Conservation (phyloP, 1,140 invertebrate genomes). For the Tyrophagus putrescentiae region DNA sequence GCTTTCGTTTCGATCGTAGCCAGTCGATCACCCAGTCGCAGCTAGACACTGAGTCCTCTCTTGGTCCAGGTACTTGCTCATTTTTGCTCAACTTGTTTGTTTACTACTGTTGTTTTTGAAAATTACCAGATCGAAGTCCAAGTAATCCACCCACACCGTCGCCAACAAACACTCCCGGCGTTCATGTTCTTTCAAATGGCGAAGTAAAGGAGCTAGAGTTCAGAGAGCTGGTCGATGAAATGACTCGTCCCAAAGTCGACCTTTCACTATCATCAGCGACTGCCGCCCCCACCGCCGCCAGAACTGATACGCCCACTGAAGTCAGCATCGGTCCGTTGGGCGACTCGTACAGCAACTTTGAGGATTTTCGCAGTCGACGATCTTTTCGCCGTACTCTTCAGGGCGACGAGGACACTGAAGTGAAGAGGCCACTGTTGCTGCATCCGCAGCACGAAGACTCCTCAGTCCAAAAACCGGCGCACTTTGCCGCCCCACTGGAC, state of each 20-base stretch:
- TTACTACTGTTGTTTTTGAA: neutral
- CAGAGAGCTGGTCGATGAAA: neutral
- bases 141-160: neutral
- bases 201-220: neutral
- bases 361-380: too few species aligned
- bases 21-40: neutral
- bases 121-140: constrained; percentile 1
- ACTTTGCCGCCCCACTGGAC: neutral
- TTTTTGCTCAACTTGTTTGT: neutral
- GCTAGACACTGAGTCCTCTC: neutral
- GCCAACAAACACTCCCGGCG: neutral
- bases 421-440: neutral
- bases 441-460: neutral
- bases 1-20: neutral
- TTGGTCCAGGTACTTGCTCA: neutral
- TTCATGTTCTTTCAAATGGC: neutral
- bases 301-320: too few species aligned
- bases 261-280: too few species aligned
- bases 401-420: neutral
- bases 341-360: too few species aligned
- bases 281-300: too few species aligned
- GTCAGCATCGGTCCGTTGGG: too few species aligned
- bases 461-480: too few species aligned
- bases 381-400: too few species aligned
- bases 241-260: too few species aligned